A percentile compares a stretch with the other conserved stretches of the same genome.
phyloP scores from a whole-genome alignment of 2,797 vertebrate species.

The Sphenopsis melanotis region DNA sequence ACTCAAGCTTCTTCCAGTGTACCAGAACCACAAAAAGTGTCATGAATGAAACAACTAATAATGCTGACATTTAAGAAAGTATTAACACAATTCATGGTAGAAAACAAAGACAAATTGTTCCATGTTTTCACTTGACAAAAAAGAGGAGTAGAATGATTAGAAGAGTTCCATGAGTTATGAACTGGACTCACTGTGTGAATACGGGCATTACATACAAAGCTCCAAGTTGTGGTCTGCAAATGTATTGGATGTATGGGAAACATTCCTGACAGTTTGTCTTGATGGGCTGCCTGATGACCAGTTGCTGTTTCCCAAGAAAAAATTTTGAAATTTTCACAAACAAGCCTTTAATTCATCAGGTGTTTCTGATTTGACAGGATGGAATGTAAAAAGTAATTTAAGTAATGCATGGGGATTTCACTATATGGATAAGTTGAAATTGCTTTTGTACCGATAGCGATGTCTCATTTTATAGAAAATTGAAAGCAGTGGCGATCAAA shows the following conservation, averaged over 20 bases:
- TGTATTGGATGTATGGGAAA: conserved; percentile 3
- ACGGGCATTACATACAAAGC: not conserved
- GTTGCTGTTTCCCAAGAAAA: not conserved
- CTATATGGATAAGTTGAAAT: not conserved
- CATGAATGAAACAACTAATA: not conserved
- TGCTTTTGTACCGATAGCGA: not conserved
- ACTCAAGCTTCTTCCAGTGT: not conserved
- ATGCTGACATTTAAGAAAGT: not conserved
- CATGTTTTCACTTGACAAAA: not conserved
- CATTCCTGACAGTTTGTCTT: conserved; percentile 12
- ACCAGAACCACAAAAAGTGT: not conserved
- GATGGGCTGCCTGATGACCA: not conserved
- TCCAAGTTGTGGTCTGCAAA: conserved; percentile 42
- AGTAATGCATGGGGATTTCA: not conserved
- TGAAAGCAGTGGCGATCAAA: not conserved
- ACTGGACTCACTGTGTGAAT: not conserved
- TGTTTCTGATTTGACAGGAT: not conserved
- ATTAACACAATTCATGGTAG: not conserved
- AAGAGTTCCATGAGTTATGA: not conserved
- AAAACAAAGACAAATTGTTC: not conserved
- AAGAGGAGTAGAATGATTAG: not conserved
- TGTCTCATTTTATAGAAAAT: not conserved
- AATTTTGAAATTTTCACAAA: not conserved
- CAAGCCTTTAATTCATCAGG: not conserved
- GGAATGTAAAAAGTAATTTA: not conserved